Evolutionary conservation across 1,140 invertebrate species (phyloP).

Genomic region (Catajapyx aquilonaris): DNA sequence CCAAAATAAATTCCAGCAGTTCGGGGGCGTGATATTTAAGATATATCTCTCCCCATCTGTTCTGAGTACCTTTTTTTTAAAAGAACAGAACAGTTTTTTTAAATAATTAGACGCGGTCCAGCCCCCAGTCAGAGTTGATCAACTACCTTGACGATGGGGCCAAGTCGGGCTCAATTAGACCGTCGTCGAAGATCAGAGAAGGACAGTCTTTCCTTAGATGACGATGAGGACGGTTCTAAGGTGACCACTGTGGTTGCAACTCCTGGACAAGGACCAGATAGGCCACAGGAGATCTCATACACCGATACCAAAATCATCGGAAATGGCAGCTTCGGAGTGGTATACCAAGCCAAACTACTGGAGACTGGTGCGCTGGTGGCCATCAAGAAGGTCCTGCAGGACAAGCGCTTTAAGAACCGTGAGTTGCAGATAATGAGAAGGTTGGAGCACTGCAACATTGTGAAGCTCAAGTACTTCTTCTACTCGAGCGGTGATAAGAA

Average conservation of each 20-base stretch:
- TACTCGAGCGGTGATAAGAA: conserved; percentile 99
- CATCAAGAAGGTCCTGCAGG: conserved; percentile 99
- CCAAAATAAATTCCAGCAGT: too few relatives aligned
- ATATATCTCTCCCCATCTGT: too few relatives aligned
- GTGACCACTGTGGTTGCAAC: conserved; percentile 92
- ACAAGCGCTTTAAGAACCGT: conserved; percentile 98
- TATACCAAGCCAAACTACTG: conserved; percentile 92
- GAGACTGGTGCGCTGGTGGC: conserved; percentile 92
- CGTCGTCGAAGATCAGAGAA: too few relatives aligned
- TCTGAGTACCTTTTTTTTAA: too few relatives aligned
- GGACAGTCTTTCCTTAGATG: too few relatives aligned
- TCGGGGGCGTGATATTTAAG: too few relatives aligned
- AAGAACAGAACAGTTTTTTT: too few relatives aligned
- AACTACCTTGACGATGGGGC: too few relatives aligned
- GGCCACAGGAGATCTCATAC: conserved; percentile 87
- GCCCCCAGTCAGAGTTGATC: too few relatives aligned
- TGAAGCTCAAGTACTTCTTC: conserved; percentile 99
- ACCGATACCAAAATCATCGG: conserved; percentile 96
- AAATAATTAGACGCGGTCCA: too few relatives aligned
- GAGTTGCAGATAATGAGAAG: conserved; percentile 99
- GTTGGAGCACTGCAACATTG: conserved; percentile 98
- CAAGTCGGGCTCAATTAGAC: too few relatives aligned
- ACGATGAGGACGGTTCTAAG: conserved; percentile 77
- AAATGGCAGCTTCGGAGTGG: conserved; percentile 98
- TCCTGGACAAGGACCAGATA: conserved; percentile 78